phyloP scores from a whole-genome alignment of 2,888 invertebrate species.

The Lathronympha strigana region DNA sequence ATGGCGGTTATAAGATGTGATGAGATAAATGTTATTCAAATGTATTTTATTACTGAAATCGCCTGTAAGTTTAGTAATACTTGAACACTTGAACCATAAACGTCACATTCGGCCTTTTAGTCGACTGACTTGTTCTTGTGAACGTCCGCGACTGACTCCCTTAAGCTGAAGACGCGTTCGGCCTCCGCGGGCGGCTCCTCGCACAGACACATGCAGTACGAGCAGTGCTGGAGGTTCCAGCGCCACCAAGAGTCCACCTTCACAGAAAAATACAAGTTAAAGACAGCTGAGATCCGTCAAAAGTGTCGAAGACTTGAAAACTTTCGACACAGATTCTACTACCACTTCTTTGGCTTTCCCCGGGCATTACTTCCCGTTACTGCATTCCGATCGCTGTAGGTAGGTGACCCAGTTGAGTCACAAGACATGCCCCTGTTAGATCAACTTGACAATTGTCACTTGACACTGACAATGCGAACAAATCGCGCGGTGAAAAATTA shows the following conservation, averaged over 20 bases:
- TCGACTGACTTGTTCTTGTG: slow-evolving; percentile 85
- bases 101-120: not conserved
- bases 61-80: not conserved
- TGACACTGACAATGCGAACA: not conserved
- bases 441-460: not conserved
- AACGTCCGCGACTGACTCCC: slow-evolving; percentile 83
- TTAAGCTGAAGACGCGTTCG: slow-evolving; percentile 92
- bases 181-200: slow-evolving; percentile 89
- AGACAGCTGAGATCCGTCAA: not conserved
- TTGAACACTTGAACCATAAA: slow-evolving; percentile 13
- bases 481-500: too few relatives aligned
- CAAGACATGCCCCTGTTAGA: not conserved
- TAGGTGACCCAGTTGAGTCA: not conserved
- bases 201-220: slow-evolving; percentile 95
- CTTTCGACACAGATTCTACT: not conserved
- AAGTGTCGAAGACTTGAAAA: not conserved
- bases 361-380: not conserved
- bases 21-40: too few relatives aligned
- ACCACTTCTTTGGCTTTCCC: not conserved
- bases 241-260: slow-evolving; percentile 96
- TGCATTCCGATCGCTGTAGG: not conserved
- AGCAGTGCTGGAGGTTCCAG: slow-evolving; percentile 93
- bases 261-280: slow-evolving; percentile 55
- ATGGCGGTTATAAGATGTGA: too few relatives aligned
- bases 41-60: not conserved